These are phyloP conservation scores for Holothuria glaberrima DNA, from an alignment of 35 echinoderm and acorn worm genomes.

Conservation along the genomic window DNA sequence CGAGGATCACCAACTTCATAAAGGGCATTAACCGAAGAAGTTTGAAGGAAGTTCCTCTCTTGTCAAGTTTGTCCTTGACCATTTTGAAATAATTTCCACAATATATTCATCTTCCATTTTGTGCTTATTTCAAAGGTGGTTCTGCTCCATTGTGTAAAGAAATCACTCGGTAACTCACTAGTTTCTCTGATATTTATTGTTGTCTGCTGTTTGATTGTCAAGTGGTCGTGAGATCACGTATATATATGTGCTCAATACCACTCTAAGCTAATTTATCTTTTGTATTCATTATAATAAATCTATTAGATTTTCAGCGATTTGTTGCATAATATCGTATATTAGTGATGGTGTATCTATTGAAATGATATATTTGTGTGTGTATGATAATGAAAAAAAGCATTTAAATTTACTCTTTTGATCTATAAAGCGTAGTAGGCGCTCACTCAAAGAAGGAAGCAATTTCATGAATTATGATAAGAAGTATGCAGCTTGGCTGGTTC, in stretches of 20 bases:
- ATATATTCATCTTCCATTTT: too few species aligned
- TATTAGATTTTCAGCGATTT: background rate
- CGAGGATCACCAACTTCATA: too few species aligned
- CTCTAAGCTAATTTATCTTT: background rate
- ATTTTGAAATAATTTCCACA: too few species aligned
- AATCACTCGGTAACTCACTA: background rate
- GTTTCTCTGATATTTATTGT: background rate
- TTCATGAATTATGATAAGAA: background rate
- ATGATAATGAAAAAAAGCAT: background rate
- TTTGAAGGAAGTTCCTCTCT: too few species aligned
- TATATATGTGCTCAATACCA: background rate
- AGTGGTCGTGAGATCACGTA: background rate
- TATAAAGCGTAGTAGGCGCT: too few species aligned
- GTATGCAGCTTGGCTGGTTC: slow-evolving; percentile 38
- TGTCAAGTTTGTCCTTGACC: too few species aligned
- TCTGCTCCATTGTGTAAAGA: too few species aligned
- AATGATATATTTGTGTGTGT: slow-evolving; percentile 46
- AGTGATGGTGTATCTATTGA: slow-evolving; percentile 17
- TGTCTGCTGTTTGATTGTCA: background rate
- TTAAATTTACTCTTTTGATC: background rate
- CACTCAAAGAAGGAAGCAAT: background rate
- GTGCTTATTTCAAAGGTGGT: too few species aligned
- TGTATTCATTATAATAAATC: slow-evolving; percentile 1
- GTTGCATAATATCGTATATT: background rate
- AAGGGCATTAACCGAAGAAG: too few species aligned